Base-by-base conservation (phyloP, 2,888 invertebrate species). In the Silvanus unidentatus region DNA sequence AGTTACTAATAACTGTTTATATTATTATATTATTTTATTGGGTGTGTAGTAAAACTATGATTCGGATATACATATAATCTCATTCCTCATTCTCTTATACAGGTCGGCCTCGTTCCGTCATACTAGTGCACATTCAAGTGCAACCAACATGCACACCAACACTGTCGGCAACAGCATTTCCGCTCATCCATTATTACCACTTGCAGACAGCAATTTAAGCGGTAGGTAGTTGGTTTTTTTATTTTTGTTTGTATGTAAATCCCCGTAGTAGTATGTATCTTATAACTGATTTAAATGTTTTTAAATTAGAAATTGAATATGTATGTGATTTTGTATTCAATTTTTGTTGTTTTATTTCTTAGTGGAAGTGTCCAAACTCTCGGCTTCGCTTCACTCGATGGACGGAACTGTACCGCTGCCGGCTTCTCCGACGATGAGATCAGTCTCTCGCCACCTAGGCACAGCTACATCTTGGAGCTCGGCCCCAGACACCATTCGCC, bases 41-140 rank as follows among this genome's bases (percentile, higher is more conserved):
- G 14, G 28, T 41, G 32, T 41, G 34, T 41, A 41, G 41, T 16
- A 32, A 46, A 15, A 42, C 40, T 15, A 46, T 45, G 47, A 55
- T 37, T 37, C 16, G 37, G 37, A 32, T 32, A 11, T 13, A n/a
- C n/a, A n/a, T n/a, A 37, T 9, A 54, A 52, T 62, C 62, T 64
- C 63, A 68, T 60, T 70, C 71, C 70, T 70, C 70, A 57, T 70
- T 70, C 70, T 69, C 66, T 70, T 68, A 77, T 75, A 76, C 86
- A 91, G 91, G 89, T 91, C 90, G 81, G 90, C 90, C 77, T 91
- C 91, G 78, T 91, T 90, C 84, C 88, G 90, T 77, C 88, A 89
- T 75, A 82, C 83, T 74, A 72, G 71, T 62, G 83, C 81, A 74
- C 78, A 79, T 73, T 78, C 79, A 71, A 79, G 80, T 74, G 79